phyloP scores from a whole-genome alignment of 2,113 vertebrate species.

The Grammomys surdaster region DNA sequence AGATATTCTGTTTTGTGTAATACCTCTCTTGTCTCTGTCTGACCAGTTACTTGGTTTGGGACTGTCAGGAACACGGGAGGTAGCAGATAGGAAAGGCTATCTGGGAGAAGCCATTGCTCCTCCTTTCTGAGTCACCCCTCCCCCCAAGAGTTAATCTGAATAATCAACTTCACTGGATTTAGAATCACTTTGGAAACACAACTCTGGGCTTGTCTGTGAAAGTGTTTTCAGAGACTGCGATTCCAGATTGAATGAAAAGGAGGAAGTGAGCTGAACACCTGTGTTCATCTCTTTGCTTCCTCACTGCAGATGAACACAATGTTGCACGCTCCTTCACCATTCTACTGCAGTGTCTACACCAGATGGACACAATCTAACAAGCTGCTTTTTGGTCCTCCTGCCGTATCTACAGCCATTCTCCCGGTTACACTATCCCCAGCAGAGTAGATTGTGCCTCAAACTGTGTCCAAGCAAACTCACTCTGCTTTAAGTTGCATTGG shows the following conservation, averaged over 20 bases:
- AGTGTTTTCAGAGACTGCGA: not conserved
- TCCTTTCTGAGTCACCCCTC: not conserved
- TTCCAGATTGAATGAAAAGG: not conserved
- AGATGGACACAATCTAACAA: not conserved
- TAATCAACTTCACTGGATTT: not conserved
- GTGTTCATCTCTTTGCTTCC: not conserved
- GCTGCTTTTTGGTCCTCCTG: too few species aligned
- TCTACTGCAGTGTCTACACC: too few species aligned
- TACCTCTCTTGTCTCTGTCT: not conserved
- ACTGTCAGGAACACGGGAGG: not conserved
- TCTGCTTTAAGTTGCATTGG: not conserved
- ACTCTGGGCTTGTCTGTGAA: not conserved
- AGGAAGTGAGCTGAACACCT: too few species aligned
- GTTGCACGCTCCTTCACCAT: not conserved
- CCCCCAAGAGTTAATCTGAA: not conserved
- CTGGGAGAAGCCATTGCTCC: not conserved
- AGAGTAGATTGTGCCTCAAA: not conserved
- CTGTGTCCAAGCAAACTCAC: not conserved
- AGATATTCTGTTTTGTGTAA: not conserved
- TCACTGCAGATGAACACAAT: not conserved
- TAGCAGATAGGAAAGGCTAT: not conserved
- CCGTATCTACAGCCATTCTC: fast-evolving
- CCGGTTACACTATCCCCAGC: not conserved
- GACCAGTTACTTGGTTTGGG: not conserved
- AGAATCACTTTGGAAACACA: not conserved